Conservation (phyloP, 2,888 invertebrate species). For the Hypsopygia costalis region DNA sequence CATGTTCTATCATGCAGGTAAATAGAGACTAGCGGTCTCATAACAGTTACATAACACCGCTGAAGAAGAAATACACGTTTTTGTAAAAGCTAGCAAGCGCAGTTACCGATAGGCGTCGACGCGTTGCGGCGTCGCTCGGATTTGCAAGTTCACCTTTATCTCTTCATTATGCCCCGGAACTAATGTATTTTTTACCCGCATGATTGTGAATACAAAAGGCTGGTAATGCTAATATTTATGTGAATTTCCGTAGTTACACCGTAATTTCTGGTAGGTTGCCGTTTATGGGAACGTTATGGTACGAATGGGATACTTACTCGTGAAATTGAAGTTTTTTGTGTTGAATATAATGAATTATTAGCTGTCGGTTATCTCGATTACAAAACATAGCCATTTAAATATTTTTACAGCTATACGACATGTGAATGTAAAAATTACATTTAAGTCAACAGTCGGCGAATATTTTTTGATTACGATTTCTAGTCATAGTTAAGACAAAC, state of each 20-base stretch:
- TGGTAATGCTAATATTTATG: constrained; percentile 1
- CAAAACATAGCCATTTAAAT: too few relatives aligned
- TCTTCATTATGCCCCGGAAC: constrained; percentile 5
- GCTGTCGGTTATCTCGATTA: too few relatives aligned
- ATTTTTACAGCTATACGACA: too few relatives aligned
- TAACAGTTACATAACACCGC: constrained; percentile 11
- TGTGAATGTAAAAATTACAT: too few relatives aligned
- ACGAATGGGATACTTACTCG: too few relatives aligned
- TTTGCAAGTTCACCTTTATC: constrained; percentile 5
- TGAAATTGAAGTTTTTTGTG: too few relatives aligned
- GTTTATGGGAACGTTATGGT: neutral
- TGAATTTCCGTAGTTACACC: constrained; percentile 1
- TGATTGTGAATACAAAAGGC: neutral
- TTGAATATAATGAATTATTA: too few relatives aligned
- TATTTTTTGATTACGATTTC: too few relatives aligned
- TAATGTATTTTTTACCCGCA: constrained; percentile 6
- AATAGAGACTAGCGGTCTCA: constrained; percentile 4
- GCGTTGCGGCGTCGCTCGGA: neutral
- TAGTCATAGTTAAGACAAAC: too few relatives aligned
- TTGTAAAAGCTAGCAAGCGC: constrained; percentile 5
- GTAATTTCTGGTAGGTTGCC: neutral
- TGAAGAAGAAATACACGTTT: constrained; percentile 7
- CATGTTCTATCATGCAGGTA: too few relatives aligned
- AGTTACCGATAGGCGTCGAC: constrained; percentile 4
- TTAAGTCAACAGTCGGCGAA: too few relatives aligned